Conservation (phyloP, 1,140 invertebrate species). For the Sesamia nonagrioides region DNA sequence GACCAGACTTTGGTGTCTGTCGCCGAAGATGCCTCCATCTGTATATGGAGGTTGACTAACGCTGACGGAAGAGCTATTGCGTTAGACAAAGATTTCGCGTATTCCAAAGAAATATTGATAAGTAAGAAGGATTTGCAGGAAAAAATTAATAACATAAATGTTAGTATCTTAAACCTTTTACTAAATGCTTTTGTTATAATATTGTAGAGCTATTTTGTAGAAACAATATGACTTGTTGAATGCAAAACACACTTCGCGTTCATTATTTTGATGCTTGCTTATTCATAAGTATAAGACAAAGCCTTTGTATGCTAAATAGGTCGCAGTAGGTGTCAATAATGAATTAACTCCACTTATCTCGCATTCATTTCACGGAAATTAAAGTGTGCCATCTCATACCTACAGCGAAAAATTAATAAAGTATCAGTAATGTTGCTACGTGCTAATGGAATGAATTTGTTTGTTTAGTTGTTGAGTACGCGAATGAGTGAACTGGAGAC, state of each 20-base stretch:
- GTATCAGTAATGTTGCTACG: background rate
- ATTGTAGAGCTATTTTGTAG: background rate
- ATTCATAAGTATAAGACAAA: slow-evolving; percentile 30
- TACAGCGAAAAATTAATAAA: background rate
- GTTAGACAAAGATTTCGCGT: slow-evolving; percentile 91
- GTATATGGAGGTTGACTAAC: slow-evolving; percentile 94
- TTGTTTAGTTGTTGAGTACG: slow-evolving; percentile 88
- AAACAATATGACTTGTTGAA: slow-evolving; percentile 11
- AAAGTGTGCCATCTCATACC: background rate
- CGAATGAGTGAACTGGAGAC: slow-evolving; percentile 92
- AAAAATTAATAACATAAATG: slow-evolving; percentile 88
- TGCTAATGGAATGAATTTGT: slow-evolving; percentile 24
- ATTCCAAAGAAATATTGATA: slow-evolving; percentile 93
- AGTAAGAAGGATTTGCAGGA: slow-evolving; percentile 89
- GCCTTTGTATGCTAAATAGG: slow-evolving; percentile 29
- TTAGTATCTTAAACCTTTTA: slow-evolving; percentile 59
- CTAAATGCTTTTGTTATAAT: too few species aligned
- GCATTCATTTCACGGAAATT: slow-evolving; percentile 7
- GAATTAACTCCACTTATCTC: slow-evolving; percentile 11
- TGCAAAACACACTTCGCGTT: background rate
- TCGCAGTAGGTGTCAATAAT: slow-evolving; percentile 9
- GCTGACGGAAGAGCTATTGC: slow-evolving; percentile 92
- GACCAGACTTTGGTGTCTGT: slow-evolving; percentile 93
- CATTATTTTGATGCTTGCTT: slow-evolving; percentile 20
- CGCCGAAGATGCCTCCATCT: slow-evolving; percentile 92